Evolutionary conservation across 2,888 invertebrate genomes (phyloP), one percentile per base, ranked within the genome.

Genomic region (Colostygia pectinataria): DNA sequence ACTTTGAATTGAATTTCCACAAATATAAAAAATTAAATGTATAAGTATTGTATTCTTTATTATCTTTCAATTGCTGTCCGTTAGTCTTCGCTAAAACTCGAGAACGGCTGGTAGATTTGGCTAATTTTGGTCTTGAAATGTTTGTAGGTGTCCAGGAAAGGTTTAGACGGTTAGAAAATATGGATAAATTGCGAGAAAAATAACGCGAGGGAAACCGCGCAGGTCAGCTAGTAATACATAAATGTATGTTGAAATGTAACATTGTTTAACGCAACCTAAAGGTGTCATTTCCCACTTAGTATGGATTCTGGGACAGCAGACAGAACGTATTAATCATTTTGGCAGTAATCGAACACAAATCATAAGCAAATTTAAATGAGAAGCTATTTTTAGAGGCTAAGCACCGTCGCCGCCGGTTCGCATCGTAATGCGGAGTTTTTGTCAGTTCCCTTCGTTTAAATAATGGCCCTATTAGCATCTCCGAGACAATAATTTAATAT

Each of bases 401-500:
- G 41, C 39, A 38, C 39, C 29, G 48, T 34, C 45, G 37, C 42
- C 43, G 41, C 42, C 43, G 41, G 51, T 51, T 55, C 46, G 52
- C 54, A 44, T 55, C 44, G 41, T 51, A 58, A 56, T 55, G 51
- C 51, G 57, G 60, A 67, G 65, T 74, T 75, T 72, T 74, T 71
- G 64, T 60, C 68, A 66, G 65, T 68, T 70, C 71, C 67, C 66
- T 74, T 68, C 67, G 70, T 71, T 66, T 76, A 76, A 77, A 68
- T 80, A 79, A 84, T 82, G 76, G 67, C 71, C 76, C 77, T 80
- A 83, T 84, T 82, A 81, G 77, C 77, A 82, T 83, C 71, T 73
- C 67, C 71, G 68, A 74, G 70, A 75, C 71, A 80, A 79, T 79
- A 77, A 81, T 81, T 83, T 82, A 74, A 81, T 78, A 78, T 74